Evolutionary conservation across 2,888 invertebrate species (phyloP).

Genomic region (Eulithis testata): DNA sequence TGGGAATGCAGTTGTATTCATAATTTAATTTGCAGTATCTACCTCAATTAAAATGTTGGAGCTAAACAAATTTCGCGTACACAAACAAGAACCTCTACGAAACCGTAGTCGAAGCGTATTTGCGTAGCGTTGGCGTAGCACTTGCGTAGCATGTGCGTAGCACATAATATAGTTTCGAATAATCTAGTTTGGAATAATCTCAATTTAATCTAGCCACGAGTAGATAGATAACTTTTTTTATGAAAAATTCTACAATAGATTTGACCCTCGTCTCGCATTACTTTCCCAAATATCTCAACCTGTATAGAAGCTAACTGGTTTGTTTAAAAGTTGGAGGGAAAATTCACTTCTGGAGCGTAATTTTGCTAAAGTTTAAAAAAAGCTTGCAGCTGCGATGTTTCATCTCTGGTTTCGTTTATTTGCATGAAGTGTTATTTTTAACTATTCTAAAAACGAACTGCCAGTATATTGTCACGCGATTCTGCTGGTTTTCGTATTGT

Average conservation of each 20-base stretch:
- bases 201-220: too few species aligned
- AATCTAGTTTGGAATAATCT: too few species aligned
- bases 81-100: not conserved
- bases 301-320: conserved; percentile 3
- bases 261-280: not conserved
- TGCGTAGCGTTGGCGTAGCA: not conserved
- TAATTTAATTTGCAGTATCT: too few species aligned
- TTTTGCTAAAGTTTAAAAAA: conserved; percentile 38
- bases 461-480: conserved; percentile 37
- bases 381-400: conserved; percentile 38
- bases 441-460: conserved; percentile 47
- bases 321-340: conserved; percentile 31
- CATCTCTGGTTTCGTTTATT: conserved; percentile 47
- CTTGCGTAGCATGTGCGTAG: too few species aligned
- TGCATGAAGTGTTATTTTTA: conserved; percentile 52
- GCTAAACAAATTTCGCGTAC: too few species aligned
- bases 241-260: too few species aligned
- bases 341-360: conserved; percentile 20
- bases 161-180: too few species aligned
- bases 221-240: too few species aligned
- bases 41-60: too few species aligned
- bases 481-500: conserved; percentile 40
- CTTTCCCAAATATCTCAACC: not conserved
- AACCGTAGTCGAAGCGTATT: not conserved
- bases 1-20: too few species aligned